Base-by-base conservation (phyloP, 2,797 vertebrate species). In the Sebastes diaconus region DNA sequence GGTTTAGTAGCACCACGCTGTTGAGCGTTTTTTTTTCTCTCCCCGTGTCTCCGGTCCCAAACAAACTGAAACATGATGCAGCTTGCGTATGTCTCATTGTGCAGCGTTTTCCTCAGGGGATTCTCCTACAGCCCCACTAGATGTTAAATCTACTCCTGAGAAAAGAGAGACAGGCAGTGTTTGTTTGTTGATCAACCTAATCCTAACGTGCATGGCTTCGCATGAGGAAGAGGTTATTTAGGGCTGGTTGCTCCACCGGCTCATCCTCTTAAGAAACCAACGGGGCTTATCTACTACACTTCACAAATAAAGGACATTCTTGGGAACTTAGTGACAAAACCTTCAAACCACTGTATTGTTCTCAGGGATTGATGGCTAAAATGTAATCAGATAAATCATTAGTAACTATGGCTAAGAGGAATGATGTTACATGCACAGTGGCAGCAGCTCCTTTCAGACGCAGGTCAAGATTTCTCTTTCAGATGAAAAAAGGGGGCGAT, bases 121-220 rank as follows among this genome's bases (percentile, higher is more conserved):
- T 54, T 46, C 13, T 72, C 20, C 60, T 11, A 16, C 13, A 42
- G 22, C 14, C 18, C 11, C 6, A 57, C 20, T 24, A 12, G 24
- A 30, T 46, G 32, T 30, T 59, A 36, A 18, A 34, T 64, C 6
- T 72, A 46, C 65, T 68, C 22, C 27, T 27, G 24, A 29, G 57
- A 55, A 57, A 57, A 16, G 16, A 71, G 10, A 81, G 6, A 20
- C 30, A 13, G 29, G n/a, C 34, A 14, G 55, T 36, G 22, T 79
- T 80, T 66, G 73, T 72, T 60, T 80, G 34, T 61, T 86, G 57
- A 84, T 87, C 80, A 74, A 20, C 71, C 34, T 79, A 73, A 83
- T 83, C 60, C 65, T 55, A 36, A 66, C 30, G 73, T 84, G 80
- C 86, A 77, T 68, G 77, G 20, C 64, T 72, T 3, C 4, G 16